Evolutionary conservation across 2,113 vertebrate species (phyloP).

Genomic region (Motacilla alba): DNA sequence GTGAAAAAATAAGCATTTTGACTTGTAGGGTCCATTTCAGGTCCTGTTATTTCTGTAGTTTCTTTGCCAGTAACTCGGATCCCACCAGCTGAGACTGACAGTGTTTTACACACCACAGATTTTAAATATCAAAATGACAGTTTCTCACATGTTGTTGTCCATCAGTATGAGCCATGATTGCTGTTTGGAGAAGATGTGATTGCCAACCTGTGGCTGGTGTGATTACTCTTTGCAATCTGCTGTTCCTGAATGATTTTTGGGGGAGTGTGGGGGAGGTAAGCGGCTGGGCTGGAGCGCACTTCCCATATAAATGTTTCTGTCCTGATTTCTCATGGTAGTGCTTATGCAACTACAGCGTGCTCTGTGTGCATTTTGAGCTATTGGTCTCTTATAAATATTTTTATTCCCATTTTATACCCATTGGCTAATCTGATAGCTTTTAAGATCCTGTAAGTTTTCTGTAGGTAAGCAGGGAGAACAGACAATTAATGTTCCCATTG

Average conservation of each 20-base stretch:
- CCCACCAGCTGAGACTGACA: slow-evolving; percentile 37
- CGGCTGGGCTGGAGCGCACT: background rate
- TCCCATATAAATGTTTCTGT: slow-evolving; percentile 21
- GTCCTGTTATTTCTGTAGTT: background rate
- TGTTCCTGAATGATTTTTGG: slow-evolving; percentile 17
- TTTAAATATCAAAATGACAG: slow-evolving; percentile 67
- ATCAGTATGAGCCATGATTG: slow-evolving; percentile 56
- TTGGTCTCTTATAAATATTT: background rate
- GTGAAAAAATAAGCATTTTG: background rate
- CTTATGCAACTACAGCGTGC: background rate
- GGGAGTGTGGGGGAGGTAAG: background rate
- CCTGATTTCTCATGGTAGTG: background rate
- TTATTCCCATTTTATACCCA: background rate
- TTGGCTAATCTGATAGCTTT: background rate
- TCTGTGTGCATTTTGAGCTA: background rate
- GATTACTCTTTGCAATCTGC: slow-evolving; percentile 62
- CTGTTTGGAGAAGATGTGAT: slow-evolving; percentile 65
- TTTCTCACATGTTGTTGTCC: slow-evolving; percentile 58
- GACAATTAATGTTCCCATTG: background rate
- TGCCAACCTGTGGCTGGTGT: slow-evolving; percentile 60
- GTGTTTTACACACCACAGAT: slow-evolving; percentile 54
- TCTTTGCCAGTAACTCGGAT: background rate
- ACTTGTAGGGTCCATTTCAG: slow-evolving; percentile 2
- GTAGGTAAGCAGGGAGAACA: background rate
- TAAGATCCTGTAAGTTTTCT: background rate